Conservation (phyloP, 2,113 vertebrate species). For the Anser brachyrhynchus region DNA sequence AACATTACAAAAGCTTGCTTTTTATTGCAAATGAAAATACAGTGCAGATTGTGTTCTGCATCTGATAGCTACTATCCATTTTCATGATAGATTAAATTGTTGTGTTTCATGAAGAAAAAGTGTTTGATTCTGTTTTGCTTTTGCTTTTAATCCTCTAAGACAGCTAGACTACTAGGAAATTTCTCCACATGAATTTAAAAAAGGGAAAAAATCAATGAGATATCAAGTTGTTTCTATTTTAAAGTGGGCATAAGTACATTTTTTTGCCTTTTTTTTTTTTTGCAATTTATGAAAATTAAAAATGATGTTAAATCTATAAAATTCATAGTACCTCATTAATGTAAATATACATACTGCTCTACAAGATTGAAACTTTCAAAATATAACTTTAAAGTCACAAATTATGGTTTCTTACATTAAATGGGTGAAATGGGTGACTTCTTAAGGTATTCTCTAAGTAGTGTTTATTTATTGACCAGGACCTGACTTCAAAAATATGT, state of each 20-base stretch:
- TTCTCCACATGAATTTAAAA: neutral
- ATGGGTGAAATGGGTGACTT: neutral
- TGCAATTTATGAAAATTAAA: neutral
- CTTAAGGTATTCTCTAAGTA: neutral
- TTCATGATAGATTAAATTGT: neutral
- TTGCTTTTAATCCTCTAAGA: neutral
- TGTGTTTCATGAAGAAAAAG: neutral
- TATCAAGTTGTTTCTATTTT: neutral
- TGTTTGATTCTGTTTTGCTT: neutral
- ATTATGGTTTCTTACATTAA: neutral
- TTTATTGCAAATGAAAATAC: neutral
- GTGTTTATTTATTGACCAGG: neutral
- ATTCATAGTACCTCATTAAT: neutral
- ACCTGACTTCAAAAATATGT: neutral
- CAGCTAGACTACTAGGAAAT: neutral
- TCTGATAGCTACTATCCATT: neutral
- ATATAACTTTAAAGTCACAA: neutral
- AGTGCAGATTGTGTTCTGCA: neutral
- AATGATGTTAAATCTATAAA: neutral
- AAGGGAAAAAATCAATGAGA: rapidly evolving
- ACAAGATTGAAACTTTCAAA: neutral
- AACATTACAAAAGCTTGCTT: neutral
- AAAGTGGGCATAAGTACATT: neutral
- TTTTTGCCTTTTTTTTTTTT: neutral
- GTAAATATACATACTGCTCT: neutral